Conservation (phyloP, 2,888 invertebrate species). For the Ectemnius continuus region DNA sequence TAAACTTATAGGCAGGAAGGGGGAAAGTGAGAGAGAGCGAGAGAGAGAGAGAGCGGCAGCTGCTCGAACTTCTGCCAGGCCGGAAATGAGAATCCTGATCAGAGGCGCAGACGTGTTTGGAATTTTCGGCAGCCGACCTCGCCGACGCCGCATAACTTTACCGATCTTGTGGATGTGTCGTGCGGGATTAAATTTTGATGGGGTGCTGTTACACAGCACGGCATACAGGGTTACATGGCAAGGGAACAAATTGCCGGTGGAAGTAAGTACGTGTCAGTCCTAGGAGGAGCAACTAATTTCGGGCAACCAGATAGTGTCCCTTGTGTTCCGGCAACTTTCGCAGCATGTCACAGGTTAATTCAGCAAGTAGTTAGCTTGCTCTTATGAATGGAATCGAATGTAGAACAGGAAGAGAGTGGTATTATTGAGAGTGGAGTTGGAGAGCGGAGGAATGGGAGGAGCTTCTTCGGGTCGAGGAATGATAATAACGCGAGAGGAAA, state of each 20-base stretch:
- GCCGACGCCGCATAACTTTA: conserved; percentile 16
- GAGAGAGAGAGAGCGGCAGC: neutral
- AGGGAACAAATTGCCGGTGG: neutral
- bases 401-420: too few species aligned
- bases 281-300: too few species aligned
- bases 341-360: neutral
- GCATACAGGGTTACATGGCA: neutral
- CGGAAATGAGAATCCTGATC: conserved; percentile 31
- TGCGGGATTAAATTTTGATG: conserved; percentile 8
- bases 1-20: too few species aligned
- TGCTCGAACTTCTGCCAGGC: neutral
- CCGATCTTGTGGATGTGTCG: conserved; percentile 4
- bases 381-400: neutral
- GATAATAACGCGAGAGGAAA: conserved; percentile 29
- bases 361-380: neutral
- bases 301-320: too few species aligned
- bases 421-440: too few species aligned
- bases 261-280: too few species aligned
- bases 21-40: too few species aligned
- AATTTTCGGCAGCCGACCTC: conserved; percentile 24
- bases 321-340: neutral
- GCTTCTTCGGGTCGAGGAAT: neutral
- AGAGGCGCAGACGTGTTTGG: conserved; percentile 30
- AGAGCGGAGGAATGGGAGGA: too few species aligned
- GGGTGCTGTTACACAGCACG: neutral